Evolutionary conservation across 2,888 invertebrate genomes (phyloP).

Genomic region (Volucella inanis): DNA sequence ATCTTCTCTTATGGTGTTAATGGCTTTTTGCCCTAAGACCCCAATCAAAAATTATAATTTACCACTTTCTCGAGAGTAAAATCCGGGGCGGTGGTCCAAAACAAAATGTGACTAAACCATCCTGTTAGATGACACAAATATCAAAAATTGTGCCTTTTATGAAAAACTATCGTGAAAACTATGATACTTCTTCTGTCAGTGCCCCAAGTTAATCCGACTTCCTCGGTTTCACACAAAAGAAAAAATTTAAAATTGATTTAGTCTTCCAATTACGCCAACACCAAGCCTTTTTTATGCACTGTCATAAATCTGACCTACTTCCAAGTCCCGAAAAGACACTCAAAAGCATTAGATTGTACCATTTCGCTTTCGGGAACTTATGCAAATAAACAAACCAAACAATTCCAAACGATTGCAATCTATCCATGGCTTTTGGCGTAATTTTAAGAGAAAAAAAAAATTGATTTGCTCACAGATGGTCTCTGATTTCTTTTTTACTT

Average conservation of each 20-base stretch:
- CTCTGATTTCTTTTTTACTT: slow-evolving; percentile 32
- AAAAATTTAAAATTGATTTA: slow-evolving; percentile 12
- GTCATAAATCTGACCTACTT: slow-evolving; percentile 49
- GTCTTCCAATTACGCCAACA: slow-evolving; percentile 46
- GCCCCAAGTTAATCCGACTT: not conserved
- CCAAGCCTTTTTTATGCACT: slow-evolving; percentile 13
- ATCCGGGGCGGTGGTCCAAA: no score
- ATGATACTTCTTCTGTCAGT: slow-evolving; percentile 3
- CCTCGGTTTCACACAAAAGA: not conserved
- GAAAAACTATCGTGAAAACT: slow-evolving; percentile 1
- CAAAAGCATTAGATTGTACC: slow-evolving; percentile 5
- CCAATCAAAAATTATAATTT: no score
- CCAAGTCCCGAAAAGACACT: not conserved
- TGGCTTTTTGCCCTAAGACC: no score
- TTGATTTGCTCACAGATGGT: not conserved
- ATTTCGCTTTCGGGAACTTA: slow-evolving; percentile 27
- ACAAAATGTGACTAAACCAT: no score
- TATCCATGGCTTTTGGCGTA: slow-evolving; percentile 47
- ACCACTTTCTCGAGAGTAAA: no score
- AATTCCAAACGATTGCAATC: slow-evolving; percentile 54
- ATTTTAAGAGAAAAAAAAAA: slow-evolving; percentile 14
- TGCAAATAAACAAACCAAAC: slow-evolving; percentile 40
- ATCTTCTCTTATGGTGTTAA: no score
- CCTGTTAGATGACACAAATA: no score
- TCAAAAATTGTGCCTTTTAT: not conserved